Conservation (phyloP, 1,140 invertebrate species). For the Orchestia grillus region DNA sequence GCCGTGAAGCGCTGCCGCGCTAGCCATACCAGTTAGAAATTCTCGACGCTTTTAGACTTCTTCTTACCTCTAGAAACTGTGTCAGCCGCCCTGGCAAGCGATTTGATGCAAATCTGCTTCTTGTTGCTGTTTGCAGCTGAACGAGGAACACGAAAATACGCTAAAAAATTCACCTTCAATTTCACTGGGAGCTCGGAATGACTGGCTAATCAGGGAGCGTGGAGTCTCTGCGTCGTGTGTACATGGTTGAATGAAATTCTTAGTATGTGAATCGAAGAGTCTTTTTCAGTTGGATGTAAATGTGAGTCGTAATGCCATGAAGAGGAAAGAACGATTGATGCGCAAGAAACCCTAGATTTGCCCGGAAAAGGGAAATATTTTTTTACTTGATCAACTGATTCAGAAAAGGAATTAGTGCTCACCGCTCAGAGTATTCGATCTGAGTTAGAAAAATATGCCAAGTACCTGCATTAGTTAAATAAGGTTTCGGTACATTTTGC, state of each 20-base stretch:
- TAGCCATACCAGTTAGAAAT: neutral
- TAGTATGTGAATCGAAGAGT: neutral
- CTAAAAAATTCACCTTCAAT: neutral
- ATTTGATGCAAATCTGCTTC: constrained; percentile 5
- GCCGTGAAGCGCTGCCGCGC: neutral
- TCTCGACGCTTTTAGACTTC: constrained; percentile 12
- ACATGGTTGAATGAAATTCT: neutral
- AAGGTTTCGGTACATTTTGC: neutral
- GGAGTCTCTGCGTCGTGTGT: neutral
- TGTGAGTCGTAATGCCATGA: neutral
- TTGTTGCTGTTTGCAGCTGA: constrained; percentile 1
- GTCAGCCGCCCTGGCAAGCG: neutral
- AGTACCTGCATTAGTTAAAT: neutral
- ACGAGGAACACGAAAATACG: neutral
- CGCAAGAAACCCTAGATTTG: neutral
- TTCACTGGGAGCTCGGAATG: neutral
- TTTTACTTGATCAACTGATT: neutral
- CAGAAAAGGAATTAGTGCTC: neutral
- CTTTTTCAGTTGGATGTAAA: neutral
- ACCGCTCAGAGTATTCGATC: neutral
- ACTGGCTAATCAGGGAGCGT: neutral
- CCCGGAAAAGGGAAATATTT: neutral
- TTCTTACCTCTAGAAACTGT: constrained; percentile 14
- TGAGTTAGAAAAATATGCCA: neutral
- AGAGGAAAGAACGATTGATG: neutral